Evolutionary conservation across 2,888 invertebrate species (phyloP).

Genomic region (Melikaiella ostensackeni): DNA sequence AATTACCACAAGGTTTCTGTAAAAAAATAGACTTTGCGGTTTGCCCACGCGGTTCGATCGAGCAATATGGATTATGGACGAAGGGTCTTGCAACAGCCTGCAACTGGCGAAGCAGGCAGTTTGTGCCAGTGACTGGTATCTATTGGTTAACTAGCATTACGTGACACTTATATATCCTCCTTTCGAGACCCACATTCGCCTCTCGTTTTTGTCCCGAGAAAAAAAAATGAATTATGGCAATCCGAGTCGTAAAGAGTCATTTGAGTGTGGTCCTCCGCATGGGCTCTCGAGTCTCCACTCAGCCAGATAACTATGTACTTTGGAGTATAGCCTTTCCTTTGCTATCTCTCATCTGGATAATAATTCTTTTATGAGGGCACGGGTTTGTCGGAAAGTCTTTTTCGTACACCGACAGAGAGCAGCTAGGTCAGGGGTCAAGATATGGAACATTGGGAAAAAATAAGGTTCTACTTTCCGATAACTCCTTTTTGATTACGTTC

Average conservation of each 20-base stretch:
- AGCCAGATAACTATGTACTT: not conserved
- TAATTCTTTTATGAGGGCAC: constrained; percentile 5
- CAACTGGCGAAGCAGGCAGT: constrained; percentile 9
- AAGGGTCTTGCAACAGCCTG: constrained; percentile 31
- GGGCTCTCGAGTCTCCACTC: not conserved
- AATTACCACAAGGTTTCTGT: constrained; percentile 21
- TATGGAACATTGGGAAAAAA: not conserved
- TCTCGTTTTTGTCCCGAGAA: not conserved
- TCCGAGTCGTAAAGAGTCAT: not conserved
- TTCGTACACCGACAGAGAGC: not conserved
- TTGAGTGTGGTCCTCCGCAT: not conserved
- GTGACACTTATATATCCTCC: constrained; percentile 7
- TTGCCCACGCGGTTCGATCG: constrained; percentile 24
- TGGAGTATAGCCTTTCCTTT: not conserved
- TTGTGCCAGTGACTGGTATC: constrained; percentile 27
- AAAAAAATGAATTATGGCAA: not conserved
- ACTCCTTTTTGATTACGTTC: not conserved
- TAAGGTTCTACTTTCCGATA: not conserved
- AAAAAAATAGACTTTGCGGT: constrained; percentile 26
- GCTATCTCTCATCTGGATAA: constrained; percentile 4
- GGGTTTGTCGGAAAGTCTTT: not conserved
- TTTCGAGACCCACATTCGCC: constrained; percentile 21
- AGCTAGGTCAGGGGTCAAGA: not conserved
- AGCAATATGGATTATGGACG: constrained; percentile 32
- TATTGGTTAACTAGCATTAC: constrained; percentile 28